Percentiles rank a stretch among this genome's conserved stretches.
These are phyloP conservation scores for Drosophila persimilis DNA, from an alignment of 1,140 invertebrate genomes.

Conservation along the genomic window DNA sequence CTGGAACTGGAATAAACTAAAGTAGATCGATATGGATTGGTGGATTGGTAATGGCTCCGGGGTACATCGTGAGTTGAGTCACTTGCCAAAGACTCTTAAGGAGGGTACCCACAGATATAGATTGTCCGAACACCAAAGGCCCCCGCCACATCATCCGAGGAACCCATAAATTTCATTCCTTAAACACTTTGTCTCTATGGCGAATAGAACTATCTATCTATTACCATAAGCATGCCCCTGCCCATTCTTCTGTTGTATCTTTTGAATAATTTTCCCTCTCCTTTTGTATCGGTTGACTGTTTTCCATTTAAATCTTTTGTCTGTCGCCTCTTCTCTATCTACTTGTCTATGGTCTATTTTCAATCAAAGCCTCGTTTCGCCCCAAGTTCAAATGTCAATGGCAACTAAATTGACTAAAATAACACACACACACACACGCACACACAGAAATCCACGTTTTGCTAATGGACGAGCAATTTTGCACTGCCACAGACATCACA, in stretches of 20 bases:
- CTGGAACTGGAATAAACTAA: too few relatives aligned
- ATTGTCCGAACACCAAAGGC: conserved; percentile 31
- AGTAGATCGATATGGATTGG: conserved; percentile 2
- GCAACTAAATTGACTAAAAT: conserved; percentile 66
- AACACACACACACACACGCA: conserved; percentile 17
- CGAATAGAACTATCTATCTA: conserved; percentile 30
- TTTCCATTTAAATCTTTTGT: conserved; percentile 54
- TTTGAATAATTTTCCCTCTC: not conserved
- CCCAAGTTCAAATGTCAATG: conserved; percentile 79
- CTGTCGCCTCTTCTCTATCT: conserved; percentile 3
- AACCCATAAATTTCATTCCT: conserved; percentile 16
- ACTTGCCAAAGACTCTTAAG: conserved; percentile 3
- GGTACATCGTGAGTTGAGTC: conserved; percentile 38
- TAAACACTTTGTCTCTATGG: not conserved
- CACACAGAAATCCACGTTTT: conserved; percentile 34
- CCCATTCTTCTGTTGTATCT: conserved; percentile 11
- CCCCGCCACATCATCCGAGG: conserved; percentile 11
- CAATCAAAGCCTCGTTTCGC: conserved; percentile 30
- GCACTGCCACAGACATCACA: conserved; percentile 26
- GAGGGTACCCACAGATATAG: not conserved
- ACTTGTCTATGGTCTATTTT: conserved; percentile 51
- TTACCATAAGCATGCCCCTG: not conserved
- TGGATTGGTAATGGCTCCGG: conserved; percentile 15
- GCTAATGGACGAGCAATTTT: conserved; percentile 68
- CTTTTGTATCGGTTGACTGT: not conserved